phyloP scores from a whole-genome alignment of 1,140 invertebrate species.

The Meloidogyne exigua region DNA sequence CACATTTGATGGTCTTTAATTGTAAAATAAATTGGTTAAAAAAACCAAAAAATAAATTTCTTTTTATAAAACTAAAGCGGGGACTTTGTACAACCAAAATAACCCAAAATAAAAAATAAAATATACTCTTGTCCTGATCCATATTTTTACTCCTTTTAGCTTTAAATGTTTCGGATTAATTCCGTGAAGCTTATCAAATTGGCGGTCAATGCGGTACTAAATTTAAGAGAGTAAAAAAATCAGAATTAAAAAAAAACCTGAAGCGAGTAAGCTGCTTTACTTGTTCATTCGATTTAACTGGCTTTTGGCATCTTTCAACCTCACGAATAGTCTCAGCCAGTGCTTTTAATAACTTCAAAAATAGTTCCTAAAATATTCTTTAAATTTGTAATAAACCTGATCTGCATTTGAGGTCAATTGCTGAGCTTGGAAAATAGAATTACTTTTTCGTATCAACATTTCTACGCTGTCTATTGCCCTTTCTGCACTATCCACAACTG shows the following conservation, averaged over 20 bases:
- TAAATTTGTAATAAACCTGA: conserved; percentile 21
- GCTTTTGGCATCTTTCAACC: conserved; percentile 29
- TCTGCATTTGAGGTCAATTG: conserved; percentile 36
- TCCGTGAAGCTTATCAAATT: conserved; percentile 36
- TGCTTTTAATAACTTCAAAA: conserved; percentile 32
- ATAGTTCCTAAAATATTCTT: not conserved
- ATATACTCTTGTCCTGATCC: no score
- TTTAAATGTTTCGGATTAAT: conserved; percentile 7
- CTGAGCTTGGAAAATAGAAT: conserved; percentile 38
- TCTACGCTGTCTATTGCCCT: conserved; percentile 21
- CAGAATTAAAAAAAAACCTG: not conserved
- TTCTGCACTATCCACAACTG: conserved; percentile 33
- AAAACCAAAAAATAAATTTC: no score
- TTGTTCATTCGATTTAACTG: conserved; percentile 18
- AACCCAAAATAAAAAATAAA: no score
- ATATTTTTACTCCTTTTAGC: not conserved
- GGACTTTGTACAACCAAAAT: no score
- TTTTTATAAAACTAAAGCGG: no score
- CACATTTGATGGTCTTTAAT: no score
- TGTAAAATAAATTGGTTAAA: no score
- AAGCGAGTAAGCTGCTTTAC: conserved; percentile 21
- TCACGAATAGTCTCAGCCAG: conserved; percentile 30
- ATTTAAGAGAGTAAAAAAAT: not conserved
- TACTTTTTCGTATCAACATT: conserved; percentile 30
- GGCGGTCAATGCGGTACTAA: conserved; percentile 31